Evolutionary conservation across 2,113 vertebrate species (phyloP).

Genomic region (Bolborhynchus lineola): DNA sequence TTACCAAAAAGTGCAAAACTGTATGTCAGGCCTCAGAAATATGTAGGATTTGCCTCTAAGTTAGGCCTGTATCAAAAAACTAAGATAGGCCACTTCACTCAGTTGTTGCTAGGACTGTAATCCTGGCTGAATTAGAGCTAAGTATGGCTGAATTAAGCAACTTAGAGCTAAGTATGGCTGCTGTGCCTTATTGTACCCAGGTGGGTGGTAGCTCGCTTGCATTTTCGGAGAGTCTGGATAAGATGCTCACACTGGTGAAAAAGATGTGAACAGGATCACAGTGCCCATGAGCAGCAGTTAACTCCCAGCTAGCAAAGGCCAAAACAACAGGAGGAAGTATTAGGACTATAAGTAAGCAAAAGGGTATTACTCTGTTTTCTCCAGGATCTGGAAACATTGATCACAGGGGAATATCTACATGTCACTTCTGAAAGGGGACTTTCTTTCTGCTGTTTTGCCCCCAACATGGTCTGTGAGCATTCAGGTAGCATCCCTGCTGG

Average conservation of each 20-base stretch:
- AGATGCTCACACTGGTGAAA: neutral
- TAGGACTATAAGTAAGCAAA: neutral
- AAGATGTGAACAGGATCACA: neutral
- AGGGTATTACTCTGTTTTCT: neutral
- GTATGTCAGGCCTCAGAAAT: neutral
- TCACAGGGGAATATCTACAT: neutral
- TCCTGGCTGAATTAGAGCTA: neutral
- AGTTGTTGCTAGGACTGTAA: neutral
- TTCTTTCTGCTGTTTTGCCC: neutral
- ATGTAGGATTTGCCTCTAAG: neutral
- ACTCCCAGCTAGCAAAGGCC: neutral
- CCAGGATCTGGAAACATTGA: neutral
- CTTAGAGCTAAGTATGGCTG: neutral
- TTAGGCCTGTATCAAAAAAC: neutral
- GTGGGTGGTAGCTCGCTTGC: neutral
- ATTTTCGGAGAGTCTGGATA: neutral
- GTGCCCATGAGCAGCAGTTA: neutral
- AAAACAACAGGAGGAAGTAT: neutral
- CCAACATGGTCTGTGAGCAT: neutral
- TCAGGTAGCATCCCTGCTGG: neutral
- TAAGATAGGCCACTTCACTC: neutral
- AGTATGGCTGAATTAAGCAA: too few species aligned
- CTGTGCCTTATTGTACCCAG: neutral
- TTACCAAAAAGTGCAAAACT: neutral
- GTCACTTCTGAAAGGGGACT: neutral